phyloP scores from a whole-genome alignment of 2,113 vertebrate genomes.

The Raja brachyura region DNA sequence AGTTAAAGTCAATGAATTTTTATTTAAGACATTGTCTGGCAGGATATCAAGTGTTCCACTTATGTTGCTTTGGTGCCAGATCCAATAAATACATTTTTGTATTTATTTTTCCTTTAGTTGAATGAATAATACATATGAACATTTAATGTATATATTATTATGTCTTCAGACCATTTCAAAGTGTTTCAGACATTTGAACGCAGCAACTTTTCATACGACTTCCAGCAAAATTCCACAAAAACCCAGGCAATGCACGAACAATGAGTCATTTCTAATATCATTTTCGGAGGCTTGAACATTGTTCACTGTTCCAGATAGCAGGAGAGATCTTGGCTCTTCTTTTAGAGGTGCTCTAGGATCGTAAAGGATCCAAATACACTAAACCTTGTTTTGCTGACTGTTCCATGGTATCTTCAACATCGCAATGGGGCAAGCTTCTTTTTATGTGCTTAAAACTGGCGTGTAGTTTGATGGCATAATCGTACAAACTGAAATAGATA shows the following conservation, averaged over 20 bases:
- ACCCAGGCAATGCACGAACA: background rate
- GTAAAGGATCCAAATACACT: background rate
- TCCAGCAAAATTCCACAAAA: background rate
- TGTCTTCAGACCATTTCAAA: background rate
- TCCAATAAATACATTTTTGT: background rate
- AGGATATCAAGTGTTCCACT: background rate
- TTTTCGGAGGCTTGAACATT: background rate
- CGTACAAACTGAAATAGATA: too few relatives aligned
- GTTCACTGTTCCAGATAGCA: background rate
- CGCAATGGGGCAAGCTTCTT: background rate
- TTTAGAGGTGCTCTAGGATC: background rate
- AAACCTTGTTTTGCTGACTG: background rate
- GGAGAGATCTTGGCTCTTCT: background rate
- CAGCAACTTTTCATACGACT: background rate
- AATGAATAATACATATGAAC: background rate
- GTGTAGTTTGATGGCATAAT: background rate
- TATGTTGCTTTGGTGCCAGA: background rate
- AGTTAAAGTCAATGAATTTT: background rate
- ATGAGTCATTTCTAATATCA: background rate
- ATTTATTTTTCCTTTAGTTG: background rate
- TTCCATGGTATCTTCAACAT: background rate
- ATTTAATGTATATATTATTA: background rate
- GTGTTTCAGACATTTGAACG: background rate
- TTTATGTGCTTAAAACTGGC: background rate
- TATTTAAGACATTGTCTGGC: background rate